Conservation (phyloP, 2,888 invertebrate species). For the Chironomus riparius region DNA sequence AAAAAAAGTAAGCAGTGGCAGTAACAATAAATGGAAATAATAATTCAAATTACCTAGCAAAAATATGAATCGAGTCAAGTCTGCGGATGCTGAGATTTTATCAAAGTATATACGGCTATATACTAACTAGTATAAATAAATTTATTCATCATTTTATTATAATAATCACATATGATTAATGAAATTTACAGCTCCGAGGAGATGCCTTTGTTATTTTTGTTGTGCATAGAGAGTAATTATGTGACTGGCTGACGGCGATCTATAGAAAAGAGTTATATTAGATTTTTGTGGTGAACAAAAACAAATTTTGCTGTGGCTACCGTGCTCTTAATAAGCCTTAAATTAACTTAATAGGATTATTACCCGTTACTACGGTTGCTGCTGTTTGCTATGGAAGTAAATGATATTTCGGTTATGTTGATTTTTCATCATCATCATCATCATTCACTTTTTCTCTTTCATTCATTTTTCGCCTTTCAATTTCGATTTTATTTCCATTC, state of each 20-base stretch:
- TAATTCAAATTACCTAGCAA: not conserved
- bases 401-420: not conserved
- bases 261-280: not conserved
- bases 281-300: not conserved
- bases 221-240: not conserved
- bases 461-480: not conserved
- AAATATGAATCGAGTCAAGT: not conserved
- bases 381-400: not conserved
- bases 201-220: not conserved
- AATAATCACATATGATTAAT: not conserved
- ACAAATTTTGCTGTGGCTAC: not conserved
- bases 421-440: not conserved
- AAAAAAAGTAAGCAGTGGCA: not conserved
- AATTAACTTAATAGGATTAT: constrained; percentile 9
- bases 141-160: not conserved
- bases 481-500: too few species aligned
- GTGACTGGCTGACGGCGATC: not conserved
- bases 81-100: not conserved
- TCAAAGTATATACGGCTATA: not conserved
- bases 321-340: constrained; percentile 10
- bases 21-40: not conserved
- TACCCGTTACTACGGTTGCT: not conserved
- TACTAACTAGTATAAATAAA: not conserved
- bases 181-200: not conserved
- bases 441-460: not conserved